Evolutionary conservation across 2,888 invertebrate species (phyloP), one percentile per base, ranked within the genome.

Genomic region (Dione juno): DNA sequence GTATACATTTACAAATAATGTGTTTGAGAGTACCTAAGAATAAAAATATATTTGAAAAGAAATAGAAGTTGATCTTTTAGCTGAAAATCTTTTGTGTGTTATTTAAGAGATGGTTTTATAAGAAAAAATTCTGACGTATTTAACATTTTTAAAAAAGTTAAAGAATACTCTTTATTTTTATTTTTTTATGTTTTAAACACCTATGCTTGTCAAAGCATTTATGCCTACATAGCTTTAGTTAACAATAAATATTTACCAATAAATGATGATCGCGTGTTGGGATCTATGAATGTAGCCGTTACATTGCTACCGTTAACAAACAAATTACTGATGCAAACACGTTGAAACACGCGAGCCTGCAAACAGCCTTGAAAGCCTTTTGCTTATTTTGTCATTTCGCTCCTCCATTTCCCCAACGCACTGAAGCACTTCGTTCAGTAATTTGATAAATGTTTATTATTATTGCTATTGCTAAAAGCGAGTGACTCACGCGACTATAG

Each of bases 301-400:
- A 85, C 86, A 86, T 85, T 85, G 88, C 85, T 86, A 88, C 88
- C 89, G 87, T 90, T 90, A 90, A 87, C 89, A 92, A 92, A 92
- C 92, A 92, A 92, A 92, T 92, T 92, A 92, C 88, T 81, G 90
- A 92, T 92, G 92, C 93, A 93, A 93, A 93, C 92, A 92, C 90
- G 86, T 88, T 84, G 85, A 85, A 87, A 86, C 93, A 93, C 92
- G 92, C 92, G 84, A 92, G 82, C 82, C 86, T n/a, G n/a, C n/a
- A n/a, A n/a, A n/a, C n/a, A 90, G 82, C 82, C 87, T 84, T 88
- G 88, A 90, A 90, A 92, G 90, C 88, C 86, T 91, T 90, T 86
- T 89, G 90, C 91, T 89, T 89, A 86, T 88, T 87, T 88, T 89
- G 90, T 90, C 89, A 89, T 90, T 88, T 85, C 77, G 81, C 82